A percentile compares a stretch with the other conserved stretches of the same genome.
These are phyloP conservation scores for Pongo pygmaeus DNA, from an alignment of 2,113 vertebrate species.

Conservation along the genomic window DNA sequence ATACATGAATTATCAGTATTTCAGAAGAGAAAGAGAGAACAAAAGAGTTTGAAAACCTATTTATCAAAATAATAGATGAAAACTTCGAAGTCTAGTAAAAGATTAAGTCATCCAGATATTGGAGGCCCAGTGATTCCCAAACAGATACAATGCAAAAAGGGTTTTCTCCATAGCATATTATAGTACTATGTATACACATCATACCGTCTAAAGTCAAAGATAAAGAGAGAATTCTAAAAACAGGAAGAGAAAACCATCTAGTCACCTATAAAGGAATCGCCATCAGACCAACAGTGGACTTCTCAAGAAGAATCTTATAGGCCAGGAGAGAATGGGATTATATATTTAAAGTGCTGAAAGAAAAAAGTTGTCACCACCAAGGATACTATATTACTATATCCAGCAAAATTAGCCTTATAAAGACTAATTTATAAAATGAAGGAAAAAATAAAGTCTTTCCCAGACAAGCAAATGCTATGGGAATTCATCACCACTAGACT, in stretches of 20 bases:
- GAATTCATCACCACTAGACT: background rate
- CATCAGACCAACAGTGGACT: background rate
- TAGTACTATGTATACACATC: background rate
- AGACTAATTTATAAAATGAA: background rate
- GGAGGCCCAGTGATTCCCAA: background rate
- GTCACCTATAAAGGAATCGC: background rate
- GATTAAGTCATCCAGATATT: background rate
- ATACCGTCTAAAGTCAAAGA: background rate
- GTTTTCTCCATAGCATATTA: background rate
- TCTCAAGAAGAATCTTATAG: background rate
- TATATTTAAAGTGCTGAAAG: background rate
- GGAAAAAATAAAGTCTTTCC: background rate
- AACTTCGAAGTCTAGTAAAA: background rate
- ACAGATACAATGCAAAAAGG: background rate
- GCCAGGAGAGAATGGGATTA: background rate
- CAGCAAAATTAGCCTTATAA: background rate
- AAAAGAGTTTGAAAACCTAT: background rate
- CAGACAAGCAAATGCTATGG: background rate
- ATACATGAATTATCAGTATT: background rate
- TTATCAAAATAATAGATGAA: background rate
- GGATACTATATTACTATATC: background rate
- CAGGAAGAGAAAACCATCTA: background rate
- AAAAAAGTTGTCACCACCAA: background rate
- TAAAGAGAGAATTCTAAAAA: background rate
- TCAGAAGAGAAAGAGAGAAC: background rate